Base-by-base conservation (phyloP, 1,140 invertebrate species). In the Papilio dardanus region DNA sequence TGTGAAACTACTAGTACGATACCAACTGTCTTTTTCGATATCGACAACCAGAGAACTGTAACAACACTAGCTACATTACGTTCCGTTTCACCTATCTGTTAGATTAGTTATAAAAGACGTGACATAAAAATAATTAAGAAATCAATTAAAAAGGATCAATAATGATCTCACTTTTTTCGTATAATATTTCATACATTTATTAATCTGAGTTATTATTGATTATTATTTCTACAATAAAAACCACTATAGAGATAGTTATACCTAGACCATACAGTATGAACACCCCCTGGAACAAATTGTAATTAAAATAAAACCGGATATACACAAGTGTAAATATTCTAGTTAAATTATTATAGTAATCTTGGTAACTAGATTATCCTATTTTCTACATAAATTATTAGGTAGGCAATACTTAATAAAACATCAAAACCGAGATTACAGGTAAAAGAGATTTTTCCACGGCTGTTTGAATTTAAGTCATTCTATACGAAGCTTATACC, bases 241-340 rank as follows among this genome's bases (percentile, higher is more conserved):
- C 10, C 3, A 80, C 10, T 21, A 76, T 31, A 1, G 87, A 81
- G 12, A 84, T 33, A 2, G 69, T 50, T 7, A 86, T 77, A 21
- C 88, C 88, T 3, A 83, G 42, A 6, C 80, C 75, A 71, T 88
- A 92, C 24, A 90, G 78, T 19, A 86, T 83, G 75, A 88, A 92
- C 62, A 91, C 81, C 30, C 89, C 89, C 89, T 92, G 86, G 42
- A 90, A 92, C 65, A 71, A 37, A 75, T 76, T 67, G 65, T 79
- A 68, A 69, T 35, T 24, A 14, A 50, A 3, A 19, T 50, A 21
- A 33, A 74, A 68, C 62, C 33, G 54, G 58, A 66, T 35, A 74
- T 78, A 76, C 42, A 54, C 21, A 71, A 58, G 35, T 67, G 71
- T 28, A 74, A n/a, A n/a, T n/a, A n/a, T n/a, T n/a, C n/a, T n/a